A percentile compares a stretch with the other conserved stretches of the same genome.
Conservation (phyloP, 2,888 invertebrate species). For the Noctua janthe region DNA sequence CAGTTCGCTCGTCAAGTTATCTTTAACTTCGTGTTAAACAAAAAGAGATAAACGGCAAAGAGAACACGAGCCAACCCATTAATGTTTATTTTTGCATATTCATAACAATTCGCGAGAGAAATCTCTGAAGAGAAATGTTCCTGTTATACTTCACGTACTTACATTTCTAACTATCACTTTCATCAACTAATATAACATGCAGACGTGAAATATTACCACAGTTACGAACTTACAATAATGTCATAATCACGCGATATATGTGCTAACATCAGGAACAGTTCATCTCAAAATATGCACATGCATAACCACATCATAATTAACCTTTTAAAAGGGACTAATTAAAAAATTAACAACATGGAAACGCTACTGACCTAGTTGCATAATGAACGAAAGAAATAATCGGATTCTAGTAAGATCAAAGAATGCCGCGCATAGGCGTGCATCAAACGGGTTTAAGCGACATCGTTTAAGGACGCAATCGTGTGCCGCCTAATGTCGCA, state of each 20-base stretch:
- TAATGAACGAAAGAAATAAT: constrained; percentile 46
- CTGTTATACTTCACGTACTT: constrained; percentile 39
- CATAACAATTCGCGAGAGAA: constrained; percentile 64
- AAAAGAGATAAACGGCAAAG: constrained; percentile 59
- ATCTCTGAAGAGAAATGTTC: constrained; percentile 62
- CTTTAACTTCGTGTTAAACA: constrained; percentile 65
- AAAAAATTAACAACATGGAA: constrained; percentile 39
- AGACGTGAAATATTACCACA: constrained; percentile 47
- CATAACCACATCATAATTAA: constrained; percentile 54
- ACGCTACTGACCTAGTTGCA: constrained; percentile 52
- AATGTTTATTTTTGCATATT: constrained; percentile 68
- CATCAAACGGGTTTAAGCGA: constrained; percentile 68
- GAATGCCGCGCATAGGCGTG: constrained; percentile 49
- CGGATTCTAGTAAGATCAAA: constrained; percentile 38
- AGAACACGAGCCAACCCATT: constrained; percentile 58
- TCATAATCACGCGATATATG: constrained; percentile 41
- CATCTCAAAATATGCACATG: constrained; percentile 36
- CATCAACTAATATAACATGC: constrained; percentile 57
- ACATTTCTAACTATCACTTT: constrained; percentile 60
- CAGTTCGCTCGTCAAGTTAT: constrained; percentile 47
- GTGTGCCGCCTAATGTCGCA: constrained; percentile 72
- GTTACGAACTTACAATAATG: constrained; percentile 26
- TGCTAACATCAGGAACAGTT: constrained; percentile 43
- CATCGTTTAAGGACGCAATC: constrained; percentile 72
- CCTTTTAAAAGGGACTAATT: constrained; percentile 56